phyloP scores from a whole-genome alignment of 2,888 invertebrate genomes.

The Halocaridina rubra region DNA sequence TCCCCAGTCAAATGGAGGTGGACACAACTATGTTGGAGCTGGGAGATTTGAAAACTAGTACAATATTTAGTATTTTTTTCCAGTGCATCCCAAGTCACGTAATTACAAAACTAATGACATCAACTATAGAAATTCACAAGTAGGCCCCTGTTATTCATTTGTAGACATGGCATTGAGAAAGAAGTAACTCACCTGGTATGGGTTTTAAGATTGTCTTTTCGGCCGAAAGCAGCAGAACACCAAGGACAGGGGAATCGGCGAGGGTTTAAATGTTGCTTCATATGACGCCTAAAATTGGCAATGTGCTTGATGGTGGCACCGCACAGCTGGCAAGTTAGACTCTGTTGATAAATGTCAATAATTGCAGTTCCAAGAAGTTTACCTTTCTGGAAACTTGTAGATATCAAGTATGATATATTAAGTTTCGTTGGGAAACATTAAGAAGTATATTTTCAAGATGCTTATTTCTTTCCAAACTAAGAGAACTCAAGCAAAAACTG shows the following conservation, averaged over 20 bases:
- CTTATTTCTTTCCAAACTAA: too few species aligned
- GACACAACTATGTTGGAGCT: too few species aligned
- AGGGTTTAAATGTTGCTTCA: constrained; percentile 63
- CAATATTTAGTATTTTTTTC: too few species aligned
- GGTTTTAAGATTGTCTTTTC: constrained; percentile 62
- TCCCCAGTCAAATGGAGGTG: too few species aligned
- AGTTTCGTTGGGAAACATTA: not conserved
- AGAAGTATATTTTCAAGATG: too few species aligned
- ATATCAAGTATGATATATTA: not conserved
- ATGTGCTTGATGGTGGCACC: constrained; percentile 63
- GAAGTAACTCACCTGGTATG: constrained; percentile 58
- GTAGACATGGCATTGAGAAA: too few species aligned
- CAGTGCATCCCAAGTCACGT: too few species aligned
- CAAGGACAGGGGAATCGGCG: constrained; percentile 63
- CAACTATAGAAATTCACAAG: too few species aligned
- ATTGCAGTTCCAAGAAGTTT: not conserved
- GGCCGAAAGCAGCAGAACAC: constrained; percentile 63
- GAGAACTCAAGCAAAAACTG: too few species aligned
- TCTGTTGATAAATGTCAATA: constrained; percentile 18
- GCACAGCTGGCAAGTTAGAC: constrained; percentile 62
- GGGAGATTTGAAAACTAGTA: too few species aligned
- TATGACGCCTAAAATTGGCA: constrained; percentile 63
- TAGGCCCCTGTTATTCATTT: too few species aligned
- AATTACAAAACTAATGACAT: too few species aligned
- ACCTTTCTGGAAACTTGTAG: not conserved